These are phyloP conservation scores for Neofelis nebulosa DNA, from an alignment of 2,113 vertebrate species.

Conservation along the genomic window DNA sequence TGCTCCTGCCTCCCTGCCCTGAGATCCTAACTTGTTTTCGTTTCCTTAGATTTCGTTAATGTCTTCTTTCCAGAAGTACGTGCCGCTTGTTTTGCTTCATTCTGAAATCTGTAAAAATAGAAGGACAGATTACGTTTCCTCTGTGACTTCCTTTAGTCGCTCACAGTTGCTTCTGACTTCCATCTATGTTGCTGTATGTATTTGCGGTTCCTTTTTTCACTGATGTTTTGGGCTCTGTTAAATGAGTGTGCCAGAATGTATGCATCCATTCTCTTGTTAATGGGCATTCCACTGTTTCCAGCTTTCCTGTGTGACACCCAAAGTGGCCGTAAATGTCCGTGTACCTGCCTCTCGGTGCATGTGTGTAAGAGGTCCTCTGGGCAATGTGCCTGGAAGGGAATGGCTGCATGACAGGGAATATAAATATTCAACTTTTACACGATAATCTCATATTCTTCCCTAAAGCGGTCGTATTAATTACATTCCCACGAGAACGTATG, in stretches of 20 bases:
- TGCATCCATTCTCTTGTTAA: neutral
- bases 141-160: neutral
- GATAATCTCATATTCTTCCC: neutral
- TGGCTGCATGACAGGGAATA: neutral
- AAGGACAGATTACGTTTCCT: conserved; percentile 8
- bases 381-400: neutral
- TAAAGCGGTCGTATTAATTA: neutral
- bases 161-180: neutral
- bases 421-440: neutral
- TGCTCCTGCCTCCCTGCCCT: neutral
- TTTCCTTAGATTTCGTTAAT: conserved; percentile 32
- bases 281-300: neutral
- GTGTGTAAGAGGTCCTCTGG: neutral
- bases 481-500: neutral
- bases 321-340: neutral
- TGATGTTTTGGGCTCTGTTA: neutral
- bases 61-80: neutral
- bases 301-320: neutral
- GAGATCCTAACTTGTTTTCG: neutral
- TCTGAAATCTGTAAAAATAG: neutral
- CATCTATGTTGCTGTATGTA: neutral
- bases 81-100: conserved; percentile 19
- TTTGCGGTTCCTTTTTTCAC: neutral
- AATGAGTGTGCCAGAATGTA: neutral
- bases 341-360: neutral